These are phyloP conservation scores for Sebastes schlegelii DNA, from an alignment of 2,113 vertebrate genomes.

Conservation along the genomic window DNA sequence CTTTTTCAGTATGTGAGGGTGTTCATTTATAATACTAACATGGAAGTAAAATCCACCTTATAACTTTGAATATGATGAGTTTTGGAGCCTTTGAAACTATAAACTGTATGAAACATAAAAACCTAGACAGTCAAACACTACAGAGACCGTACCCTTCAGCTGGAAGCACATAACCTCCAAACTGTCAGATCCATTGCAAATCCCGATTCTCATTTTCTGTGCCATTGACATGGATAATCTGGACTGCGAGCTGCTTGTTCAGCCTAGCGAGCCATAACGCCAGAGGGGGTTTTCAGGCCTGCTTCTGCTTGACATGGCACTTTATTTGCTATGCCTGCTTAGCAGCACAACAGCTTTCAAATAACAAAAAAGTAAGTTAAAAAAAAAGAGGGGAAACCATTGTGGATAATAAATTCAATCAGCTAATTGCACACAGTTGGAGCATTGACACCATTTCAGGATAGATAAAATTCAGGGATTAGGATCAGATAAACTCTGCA, in stretches of 20 bases:
- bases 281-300: slow-evolving; percentile 52
- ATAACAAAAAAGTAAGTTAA: not conserved
- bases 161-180: slow-evolving; percentile 20
- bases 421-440: not conserved
- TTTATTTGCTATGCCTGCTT: slow-evolving; percentile 58
- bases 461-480: slow-evolving; percentile 20
- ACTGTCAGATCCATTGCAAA: slow-evolving; percentile 58
- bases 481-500: slow-evolving; percentile 22
- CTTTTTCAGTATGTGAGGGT: not conserved
- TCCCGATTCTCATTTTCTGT: slow-evolving; percentile 63
- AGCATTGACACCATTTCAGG: slow-evolving; percentile 19
- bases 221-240: slow-evolving; percentile 68
- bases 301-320: slow-evolving; percentile 64
- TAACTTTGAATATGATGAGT: not conserved
- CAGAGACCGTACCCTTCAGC: not conserved
- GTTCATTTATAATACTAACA: not conserved
- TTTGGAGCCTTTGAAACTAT: not conserved
- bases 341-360: slow-evolving; percentile 38
- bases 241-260: slow-evolving; percentile 58
- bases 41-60: not conserved
- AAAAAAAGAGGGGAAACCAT: not conserved
- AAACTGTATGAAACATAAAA: not conserved
- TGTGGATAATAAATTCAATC: slow-evolving; percentile 1
- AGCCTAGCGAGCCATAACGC: slow-evolving; percentile 53
- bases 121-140: not conserved